Conservation (phyloP, 1,140 invertebrate genomes). For the Ips nitidus region DNA sequence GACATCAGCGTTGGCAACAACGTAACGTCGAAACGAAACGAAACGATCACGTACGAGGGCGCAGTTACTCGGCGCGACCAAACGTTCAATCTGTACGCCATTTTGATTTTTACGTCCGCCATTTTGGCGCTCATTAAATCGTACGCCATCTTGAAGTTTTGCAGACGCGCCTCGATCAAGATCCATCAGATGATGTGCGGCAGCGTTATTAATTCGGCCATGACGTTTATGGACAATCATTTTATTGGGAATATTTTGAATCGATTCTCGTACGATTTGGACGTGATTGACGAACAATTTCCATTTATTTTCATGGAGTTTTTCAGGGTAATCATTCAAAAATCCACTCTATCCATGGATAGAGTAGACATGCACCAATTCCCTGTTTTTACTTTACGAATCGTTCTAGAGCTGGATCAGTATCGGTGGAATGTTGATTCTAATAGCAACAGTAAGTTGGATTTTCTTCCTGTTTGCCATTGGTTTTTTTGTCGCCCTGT, state of each 20-base stretch:
- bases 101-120: constrained; percentile 28
- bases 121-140: constrained; percentile 31
- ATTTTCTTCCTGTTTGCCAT: constrained; percentile 33
- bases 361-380: background rate
- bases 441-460: constrained; percentile 36
- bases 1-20: constrained; percentile 21
- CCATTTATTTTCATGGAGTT: constrained; percentile 41
- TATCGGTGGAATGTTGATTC: constrained; percentile 38
- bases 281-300: constrained; percentile 41
- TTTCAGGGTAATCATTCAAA: constrained; percentile 18
- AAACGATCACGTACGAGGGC: constrained; percentile 18
- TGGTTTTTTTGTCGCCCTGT: constrained; percentile 33
- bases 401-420: constrained; percentile 27
- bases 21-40: constrained; percentile 26
- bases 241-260: constrained; percentile 47
- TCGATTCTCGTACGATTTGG: constrained; percentile 46
- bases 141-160: constrained; percentile 31
- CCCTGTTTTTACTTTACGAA: background rate
- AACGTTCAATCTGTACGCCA: constrained; percentile 33
- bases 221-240: constrained; percentile 45
- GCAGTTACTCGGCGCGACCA: constrained; percentile 9
- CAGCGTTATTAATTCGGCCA: constrained; percentile 40
- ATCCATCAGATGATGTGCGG: constrained; percentile 40
- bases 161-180: constrained; percentile 37
- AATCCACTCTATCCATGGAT: too few species aligned